Evolutionary conservation across 2,113 vertebrate genomes (phyloP).

Genomic region (Sapajus apella): DNA sequence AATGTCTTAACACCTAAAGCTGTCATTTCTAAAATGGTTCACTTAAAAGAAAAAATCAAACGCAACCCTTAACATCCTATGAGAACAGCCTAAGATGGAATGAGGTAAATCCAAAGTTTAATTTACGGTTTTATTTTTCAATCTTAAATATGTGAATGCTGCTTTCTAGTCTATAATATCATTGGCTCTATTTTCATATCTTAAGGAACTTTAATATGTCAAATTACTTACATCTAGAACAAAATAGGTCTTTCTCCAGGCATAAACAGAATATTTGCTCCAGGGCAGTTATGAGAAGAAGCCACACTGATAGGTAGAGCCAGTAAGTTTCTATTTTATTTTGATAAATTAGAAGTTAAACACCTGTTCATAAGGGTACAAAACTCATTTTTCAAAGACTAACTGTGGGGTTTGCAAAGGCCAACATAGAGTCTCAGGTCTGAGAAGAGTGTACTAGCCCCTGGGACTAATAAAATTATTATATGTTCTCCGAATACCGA

Average conservation of each 20-base stretch:
- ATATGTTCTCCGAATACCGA: neutral
- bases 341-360: conserved; percentile 56
- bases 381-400: conserved; percentile 56
- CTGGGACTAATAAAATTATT: conserved; percentile 7
- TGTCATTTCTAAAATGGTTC: conserved; percentile 33
- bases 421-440: neutral
- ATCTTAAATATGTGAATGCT: neutral
- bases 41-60: neutral
- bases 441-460: neutral
- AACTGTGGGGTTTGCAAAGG: neutral
- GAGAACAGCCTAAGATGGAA: neutral
- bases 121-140: neutral
- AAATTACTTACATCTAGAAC: conserved; percentile 42
- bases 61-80: neutral
- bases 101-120: neutral
- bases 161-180: neutral
- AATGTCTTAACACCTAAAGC: neutral
- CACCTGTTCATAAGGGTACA: conserved; percentile 24
- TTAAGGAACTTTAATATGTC: conserved; percentile 34
- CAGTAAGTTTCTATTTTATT: neutral
- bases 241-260: conserved; percentile 57
- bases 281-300: conserved; percentile 12
- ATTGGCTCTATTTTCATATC: neutral
- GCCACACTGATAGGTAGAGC: neutral
- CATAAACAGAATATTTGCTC: conserved; percentile 63